Evolutionary conservation across 2,113 vertebrate genomes (phyloP).

Genomic region (Ploceus nigricollis): DNA sequence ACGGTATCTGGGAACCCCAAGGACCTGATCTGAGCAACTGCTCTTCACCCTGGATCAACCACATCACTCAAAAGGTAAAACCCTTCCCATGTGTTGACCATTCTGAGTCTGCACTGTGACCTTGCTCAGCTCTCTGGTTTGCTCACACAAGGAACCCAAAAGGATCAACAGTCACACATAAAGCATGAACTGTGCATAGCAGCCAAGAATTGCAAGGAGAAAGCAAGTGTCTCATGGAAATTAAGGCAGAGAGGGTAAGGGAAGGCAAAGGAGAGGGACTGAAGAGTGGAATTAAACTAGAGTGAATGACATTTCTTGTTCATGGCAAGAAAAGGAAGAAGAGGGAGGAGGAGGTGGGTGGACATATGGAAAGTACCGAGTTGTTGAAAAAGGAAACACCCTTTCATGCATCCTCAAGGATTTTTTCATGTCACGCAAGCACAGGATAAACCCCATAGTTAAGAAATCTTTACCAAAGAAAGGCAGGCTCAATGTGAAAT

Average conservation of each 20-base stretch:
- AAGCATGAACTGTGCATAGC: rapidly evolving
- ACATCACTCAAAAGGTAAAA: conserved; percentile 95
- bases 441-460: background rate
- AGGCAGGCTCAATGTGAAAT: background rate
- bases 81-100: background rate
- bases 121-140: background rate
- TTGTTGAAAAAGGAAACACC: background rate
- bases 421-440: background rate
- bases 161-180: background rate
- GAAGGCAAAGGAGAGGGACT: background rate
- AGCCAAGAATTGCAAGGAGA: background rate
- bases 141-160: background rate
- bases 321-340: background rate
- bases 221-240: background rate
- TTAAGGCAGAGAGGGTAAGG: background rate
- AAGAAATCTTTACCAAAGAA: conserved; percentile 3
- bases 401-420: background rate
- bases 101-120: background rate
- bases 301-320: background rate
- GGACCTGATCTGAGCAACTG: conserved; percentile 97
- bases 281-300: background rate
- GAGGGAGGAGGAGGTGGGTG: background rate
- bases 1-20: conserved; percentile 89
- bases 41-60: conserved; percentile 93
- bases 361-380: background rate